Evolutionary conservation across 1,140 invertebrate species (phyloP).

Genomic region (Drosophila pachea): DNA sequence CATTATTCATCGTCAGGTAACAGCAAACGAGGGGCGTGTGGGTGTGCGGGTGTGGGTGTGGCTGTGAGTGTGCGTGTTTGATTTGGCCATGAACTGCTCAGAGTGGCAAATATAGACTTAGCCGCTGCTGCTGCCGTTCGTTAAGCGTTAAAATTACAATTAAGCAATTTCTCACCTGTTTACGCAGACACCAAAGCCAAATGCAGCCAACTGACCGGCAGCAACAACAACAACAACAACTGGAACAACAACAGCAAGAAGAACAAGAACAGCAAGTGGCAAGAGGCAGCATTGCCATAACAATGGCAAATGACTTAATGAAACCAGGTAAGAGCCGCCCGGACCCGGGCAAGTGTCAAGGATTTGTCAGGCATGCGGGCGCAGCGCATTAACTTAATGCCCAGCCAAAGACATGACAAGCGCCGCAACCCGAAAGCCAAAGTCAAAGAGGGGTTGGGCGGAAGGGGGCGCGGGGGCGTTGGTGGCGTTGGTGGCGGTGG

Average conservation of each 20-base stretch:
- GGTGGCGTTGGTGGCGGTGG: no score
- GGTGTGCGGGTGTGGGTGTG: background rate
- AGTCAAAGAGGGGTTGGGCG: background rate
- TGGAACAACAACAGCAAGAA: slow-evolving; percentile 10
- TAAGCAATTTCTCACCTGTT: slow-evolving; percentile 76
- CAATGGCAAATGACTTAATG: slow-evolving; percentile 76
- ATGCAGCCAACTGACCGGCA: slow-evolving; percentile 37
- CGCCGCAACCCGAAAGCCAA: slow-evolving; percentile 15
- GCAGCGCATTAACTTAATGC: slow-evolving; percentile 73
- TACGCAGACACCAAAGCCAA: slow-evolving; percentile 27
- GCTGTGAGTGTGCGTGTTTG: background rate
- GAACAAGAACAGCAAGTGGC: slow-evolving; percentile 5
- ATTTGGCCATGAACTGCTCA: slow-evolving; percentile 8
- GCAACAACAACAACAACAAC: slow-evolving; percentile 16
- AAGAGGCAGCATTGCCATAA: slow-evolving; percentile 39
- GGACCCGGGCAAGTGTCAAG: slow-evolving; percentile 56
- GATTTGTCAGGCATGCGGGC: slow-evolving; percentile 55
- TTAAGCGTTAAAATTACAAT: slow-evolving; percentile 73
- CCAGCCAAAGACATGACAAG: slow-evolving; percentile 70
- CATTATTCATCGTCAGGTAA: slow-evolving; percentile 43
- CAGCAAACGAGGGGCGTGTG: background rate
- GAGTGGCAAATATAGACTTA: background rate
- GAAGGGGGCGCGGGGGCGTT: background rate
- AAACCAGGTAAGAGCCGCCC: slow-evolving; percentile 41
- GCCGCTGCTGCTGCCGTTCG: slow-evolving; percentile 16